Conservation (phyloP, 2,113 vertebrate genomes). For the Osmerus mordax region DNA sequence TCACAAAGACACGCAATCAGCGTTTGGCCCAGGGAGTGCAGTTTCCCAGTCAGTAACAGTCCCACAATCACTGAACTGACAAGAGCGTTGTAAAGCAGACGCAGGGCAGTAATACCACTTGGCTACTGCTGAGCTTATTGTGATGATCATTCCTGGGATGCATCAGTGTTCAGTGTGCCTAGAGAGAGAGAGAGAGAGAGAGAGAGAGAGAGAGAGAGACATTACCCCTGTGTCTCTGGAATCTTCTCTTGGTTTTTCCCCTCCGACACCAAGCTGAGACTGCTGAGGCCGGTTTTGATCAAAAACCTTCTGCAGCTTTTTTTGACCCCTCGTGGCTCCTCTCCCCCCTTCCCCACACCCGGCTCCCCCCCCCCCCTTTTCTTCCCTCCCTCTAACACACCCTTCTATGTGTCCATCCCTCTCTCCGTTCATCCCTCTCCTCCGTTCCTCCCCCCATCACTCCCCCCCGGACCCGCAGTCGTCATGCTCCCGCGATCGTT, state of each 20-base stretch:
- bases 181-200: neutral
- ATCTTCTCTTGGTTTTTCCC: constrained; percentile 6
- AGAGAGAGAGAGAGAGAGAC: neutral
- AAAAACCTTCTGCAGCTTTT: constrained; percentile 11
- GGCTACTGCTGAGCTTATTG: neutral
- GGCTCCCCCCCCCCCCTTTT: neutral
- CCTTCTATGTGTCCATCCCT: neutral
- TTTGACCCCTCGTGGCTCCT: neutral
- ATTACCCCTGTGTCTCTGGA: neutral
- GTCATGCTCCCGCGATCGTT: constrained; percentile 23
- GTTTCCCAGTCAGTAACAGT: neutral
- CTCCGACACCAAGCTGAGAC: neutral
- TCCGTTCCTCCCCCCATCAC: constrained; percentile 9
- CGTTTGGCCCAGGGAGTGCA: constrained; percentile 13
- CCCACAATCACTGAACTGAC: constrained; percentile 29
- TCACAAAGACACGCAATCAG: neutral
- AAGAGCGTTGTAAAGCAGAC: constrained; percentile 32
- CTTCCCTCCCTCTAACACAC: constrained; percentile 5
- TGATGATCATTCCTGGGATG: constrained; percentile 1
- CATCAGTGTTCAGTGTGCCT: neutral
- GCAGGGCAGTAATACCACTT: constrained; percentile 26
- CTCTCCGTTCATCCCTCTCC: neutral
- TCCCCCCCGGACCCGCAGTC: constrained; percentile 1
- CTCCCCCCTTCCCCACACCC: neutral
- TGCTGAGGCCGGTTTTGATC: constrained; percentile 12